These are phyloP conservation scores for Brachymystax lenok DNA, from an alignment of 2,797 vertebrate species.

Conservation along the genomic window DNA sequence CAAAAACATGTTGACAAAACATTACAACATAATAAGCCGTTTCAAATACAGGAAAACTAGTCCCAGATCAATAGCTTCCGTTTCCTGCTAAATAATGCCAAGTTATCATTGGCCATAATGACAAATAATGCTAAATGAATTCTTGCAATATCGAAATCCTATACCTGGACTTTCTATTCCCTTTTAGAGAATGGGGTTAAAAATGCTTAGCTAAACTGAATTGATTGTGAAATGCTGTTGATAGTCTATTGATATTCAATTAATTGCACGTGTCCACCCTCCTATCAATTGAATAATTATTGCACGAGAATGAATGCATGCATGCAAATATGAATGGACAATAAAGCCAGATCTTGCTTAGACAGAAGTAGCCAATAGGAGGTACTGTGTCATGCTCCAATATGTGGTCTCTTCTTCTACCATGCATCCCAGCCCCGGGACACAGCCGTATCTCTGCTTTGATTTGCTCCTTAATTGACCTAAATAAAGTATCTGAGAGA, in stretches of 20 bases:
- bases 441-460: constrained; percentile 60
- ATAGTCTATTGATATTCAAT: neutral
- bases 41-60: neutral
- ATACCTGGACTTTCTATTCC: neutral
- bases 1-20: neutral
- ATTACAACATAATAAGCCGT: neutral
- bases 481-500: constrained; percentile 77
- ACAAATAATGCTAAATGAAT: neutral
- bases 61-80: neutral
- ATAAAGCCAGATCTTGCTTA: constrained; percentile 51
- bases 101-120: neutral
- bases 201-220: neutral
- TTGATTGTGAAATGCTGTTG: neutral
- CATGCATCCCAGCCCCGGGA: constrained; percentile 53
- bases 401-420: constrained; percentile 25
- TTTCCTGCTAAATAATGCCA: neutral
- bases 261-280: neutral
- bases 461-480: constrained; percentile 82
- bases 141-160: neutral
- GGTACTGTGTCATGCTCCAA: constrained; percentile 59
- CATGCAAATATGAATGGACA: neutral
- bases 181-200: neutral
- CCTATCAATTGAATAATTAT: neutral
- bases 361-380: constrained; percentile 71
- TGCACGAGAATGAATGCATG: neutral